phyloP scores from a whole-genome alignment of 2,888 invertebrate species.

The Oxytorus armatus region DNA sequence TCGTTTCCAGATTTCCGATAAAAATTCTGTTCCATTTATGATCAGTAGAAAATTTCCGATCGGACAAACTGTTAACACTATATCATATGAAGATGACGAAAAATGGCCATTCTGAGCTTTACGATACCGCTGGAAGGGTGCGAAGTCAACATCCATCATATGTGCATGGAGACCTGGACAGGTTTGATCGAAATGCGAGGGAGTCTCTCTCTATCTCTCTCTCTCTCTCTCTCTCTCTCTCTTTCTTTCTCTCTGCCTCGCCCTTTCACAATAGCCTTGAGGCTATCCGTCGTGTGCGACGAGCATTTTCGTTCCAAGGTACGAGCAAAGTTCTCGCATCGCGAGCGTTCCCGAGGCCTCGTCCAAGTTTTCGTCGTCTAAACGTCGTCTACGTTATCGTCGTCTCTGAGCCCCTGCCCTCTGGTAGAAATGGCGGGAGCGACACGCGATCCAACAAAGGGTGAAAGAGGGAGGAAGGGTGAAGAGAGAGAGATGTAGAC shows the following conservation, averaged over 20 bases:
- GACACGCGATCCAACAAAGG: no score
- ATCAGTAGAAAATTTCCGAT: no score
- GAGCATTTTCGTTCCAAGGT: slow-evolving; percentile 74
- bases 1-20: no score
- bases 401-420: slow-evolving; percentile 3
- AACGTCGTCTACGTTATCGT: slow-evolving; percentile 30
- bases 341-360: slow-evolving; percentile 56
- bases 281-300: slow-evolving; percentile 50
- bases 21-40: no score
- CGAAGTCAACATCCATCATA: slow-evolving; percentile 11
- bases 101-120: no score
- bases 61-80: no score
- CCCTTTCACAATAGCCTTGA: slow-evolving; percentile 58
- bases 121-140: not conserved
- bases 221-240: slow-evolving; percentile 20
- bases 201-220: not conserved
- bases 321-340: slow-evolving; percentile 74
- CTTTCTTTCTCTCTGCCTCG: no score
- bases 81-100: no score
- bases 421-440: no score
- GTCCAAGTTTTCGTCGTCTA: slow-evolving; percentile 68
- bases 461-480: no score
- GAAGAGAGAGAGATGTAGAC: no score
- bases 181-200: slow-evolving; percentile 57
- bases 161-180: slow-evolving; percentile 42